Evolutionary conservation across 92 coral and sea anemone genomes (phyloP).

Genomic region (Micromussa lordhowensis): DNA sequence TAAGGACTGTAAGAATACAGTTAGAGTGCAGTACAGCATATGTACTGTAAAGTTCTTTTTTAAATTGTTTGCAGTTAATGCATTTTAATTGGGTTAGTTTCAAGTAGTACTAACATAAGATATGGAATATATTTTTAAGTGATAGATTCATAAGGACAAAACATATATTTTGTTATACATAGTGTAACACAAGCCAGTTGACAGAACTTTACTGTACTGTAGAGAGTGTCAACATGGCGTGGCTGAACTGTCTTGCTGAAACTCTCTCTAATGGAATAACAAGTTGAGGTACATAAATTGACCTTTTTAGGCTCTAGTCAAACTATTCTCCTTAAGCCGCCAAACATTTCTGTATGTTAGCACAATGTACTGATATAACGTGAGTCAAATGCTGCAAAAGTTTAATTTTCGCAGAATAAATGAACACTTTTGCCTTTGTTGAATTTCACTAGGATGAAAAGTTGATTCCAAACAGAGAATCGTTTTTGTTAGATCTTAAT

Average conservation of each 20-base stretch:
- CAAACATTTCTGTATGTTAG: neutral
- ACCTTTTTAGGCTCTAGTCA: neutral
- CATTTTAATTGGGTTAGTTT: neutral
- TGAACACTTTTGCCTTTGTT: neutral
- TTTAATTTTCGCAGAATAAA: neutral
- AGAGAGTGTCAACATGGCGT: neutral
- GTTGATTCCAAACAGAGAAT: neutral
- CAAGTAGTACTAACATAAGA: neutral
- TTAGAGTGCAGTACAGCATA: neutral
- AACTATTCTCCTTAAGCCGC: neutral
- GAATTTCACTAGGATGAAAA: neutral
- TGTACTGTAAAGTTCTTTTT: neutral
- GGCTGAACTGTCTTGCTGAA: constrained; percentile 37
- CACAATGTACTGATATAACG: neutral
- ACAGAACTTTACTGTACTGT: neutral
- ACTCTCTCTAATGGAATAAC: neutral
- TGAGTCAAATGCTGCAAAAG: neutral
- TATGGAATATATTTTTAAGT: neutral
- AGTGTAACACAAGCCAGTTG: neutral
- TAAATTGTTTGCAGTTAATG: neutral
- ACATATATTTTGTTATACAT: neutral
- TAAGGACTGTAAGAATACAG: neutral
- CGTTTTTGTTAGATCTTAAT: neutral
- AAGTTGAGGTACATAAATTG: neutral
- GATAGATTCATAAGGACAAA: neutral